Evolutionary conservation across 2,113 vertebrate genomes (phyloP).

Genomic region (Chloropsis cyanopogon): DNA sequence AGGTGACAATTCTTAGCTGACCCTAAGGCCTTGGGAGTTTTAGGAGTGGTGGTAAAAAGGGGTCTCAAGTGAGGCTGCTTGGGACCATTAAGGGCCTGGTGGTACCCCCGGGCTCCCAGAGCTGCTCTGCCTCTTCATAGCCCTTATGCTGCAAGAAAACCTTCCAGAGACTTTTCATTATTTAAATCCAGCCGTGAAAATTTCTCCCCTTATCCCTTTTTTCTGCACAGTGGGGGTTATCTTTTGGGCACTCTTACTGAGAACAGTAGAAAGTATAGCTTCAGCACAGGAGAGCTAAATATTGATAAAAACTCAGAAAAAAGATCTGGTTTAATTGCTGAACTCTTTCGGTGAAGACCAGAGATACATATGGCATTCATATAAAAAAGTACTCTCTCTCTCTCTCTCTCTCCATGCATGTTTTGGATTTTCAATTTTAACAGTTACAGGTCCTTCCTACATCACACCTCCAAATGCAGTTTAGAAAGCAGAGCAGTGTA

Average conservation of each 20-base stretch:
- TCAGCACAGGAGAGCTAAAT: not conserved
- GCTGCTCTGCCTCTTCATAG: not conserved
- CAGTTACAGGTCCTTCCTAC: not conserved
- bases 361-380: not conserved
- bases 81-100: not conserved
- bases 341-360: not conserved
- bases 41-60: not conserved
- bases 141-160: not conserved
- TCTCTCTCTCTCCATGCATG: not conserved
- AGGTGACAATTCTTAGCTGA: not conserved
- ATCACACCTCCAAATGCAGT: not conserved
- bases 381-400: not conserved
- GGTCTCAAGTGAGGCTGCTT: accelerated
- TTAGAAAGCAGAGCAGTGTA: not conserved
- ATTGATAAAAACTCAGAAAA: not conserved
- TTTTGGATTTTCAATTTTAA: not conserved
- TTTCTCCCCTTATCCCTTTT: not conserved
- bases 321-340: not conserved
- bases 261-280: not conserved
- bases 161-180: not conserved
- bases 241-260: not conserved
- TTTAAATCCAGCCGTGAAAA: not conserved
- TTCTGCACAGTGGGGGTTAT: not conserved
- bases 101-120: not conserved
- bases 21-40: not conserved